Conservation (phyloP, 2,113 vertebrate genomes). For the Hassar affinis region DNA sequence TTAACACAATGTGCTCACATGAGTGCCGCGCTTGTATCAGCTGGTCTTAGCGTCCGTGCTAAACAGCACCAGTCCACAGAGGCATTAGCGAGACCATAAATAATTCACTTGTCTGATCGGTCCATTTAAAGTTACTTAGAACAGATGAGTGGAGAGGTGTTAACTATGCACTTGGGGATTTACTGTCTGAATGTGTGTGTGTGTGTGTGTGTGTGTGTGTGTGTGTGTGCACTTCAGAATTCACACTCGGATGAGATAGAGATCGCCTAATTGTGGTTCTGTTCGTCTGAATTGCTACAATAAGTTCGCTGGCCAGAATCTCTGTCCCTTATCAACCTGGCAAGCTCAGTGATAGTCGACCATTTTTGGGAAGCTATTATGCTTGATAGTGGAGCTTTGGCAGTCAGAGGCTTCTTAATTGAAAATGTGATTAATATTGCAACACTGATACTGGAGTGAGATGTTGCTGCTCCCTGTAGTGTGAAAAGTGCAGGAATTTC, state of each 20-base stretch:
- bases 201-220: slow-evolving; percentile 7
- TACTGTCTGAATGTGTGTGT: neutral
- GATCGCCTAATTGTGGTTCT: slow-evolving; percentile 11
- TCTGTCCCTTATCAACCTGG: slow-evolving; percentile 22
- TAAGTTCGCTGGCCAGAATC: slow-evolving; percentile 20
- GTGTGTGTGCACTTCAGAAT: slow-evolving; percentile 4
- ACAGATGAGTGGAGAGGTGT: slow-evolving; percentile 16
- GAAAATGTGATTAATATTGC: slow-evolving; percentile 25
- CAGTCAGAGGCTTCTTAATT: slow-evolving; percentile 20
- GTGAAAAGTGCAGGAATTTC: neutral
- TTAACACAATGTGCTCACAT: slow-evolving; percentile 1
- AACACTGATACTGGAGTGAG: slow-evolving; percentile 1
- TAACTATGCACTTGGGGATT: slow-evolving; percentile 40
- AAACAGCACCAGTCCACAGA: slow-evolving; percentile 12
- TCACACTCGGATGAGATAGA: neutral
- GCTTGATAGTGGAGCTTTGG: slow-evolving; percentile 16
- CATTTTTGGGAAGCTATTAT: slow-evolving; percentile 6
- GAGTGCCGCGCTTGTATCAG: neutral
- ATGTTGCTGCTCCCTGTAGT: slow-evolving; percentile 5
- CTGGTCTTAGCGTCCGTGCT: neutral
- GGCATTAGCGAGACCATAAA: slow-evolving; percentile 23
- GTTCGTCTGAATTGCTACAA: slow-evolving; percentile 14
- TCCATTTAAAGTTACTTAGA: slow-evolving; percentile 36
- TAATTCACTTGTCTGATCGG: slow-evolving; percentile 27
- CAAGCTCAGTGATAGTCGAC: slow-evolving; percentile 10